A percentile compares a stretch with the other conserved stretches of the same genome.
These are phyloP conservation scores for Aspidiotus destructor DNA, from an alignment of 2,888 invertebrate species.

Conservation along the genomic window DNA sequence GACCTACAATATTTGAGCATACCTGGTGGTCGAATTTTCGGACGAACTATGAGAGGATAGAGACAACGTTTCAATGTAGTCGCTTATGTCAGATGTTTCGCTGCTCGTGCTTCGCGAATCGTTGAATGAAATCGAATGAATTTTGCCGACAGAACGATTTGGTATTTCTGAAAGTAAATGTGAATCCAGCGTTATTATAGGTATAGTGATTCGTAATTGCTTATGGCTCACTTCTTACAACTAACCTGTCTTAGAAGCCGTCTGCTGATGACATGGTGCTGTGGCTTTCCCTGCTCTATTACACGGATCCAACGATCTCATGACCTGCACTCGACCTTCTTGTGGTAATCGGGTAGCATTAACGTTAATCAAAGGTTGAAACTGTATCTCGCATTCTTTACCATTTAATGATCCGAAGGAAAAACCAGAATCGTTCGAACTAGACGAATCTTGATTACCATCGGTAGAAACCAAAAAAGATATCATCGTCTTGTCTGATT, in stretches of 20 bases:
- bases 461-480: neutral
- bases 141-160: too few species aligned
- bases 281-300: too few species aligned
- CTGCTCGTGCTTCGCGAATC: constrained; percentile 70
- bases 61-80: constrained; percentile 74
- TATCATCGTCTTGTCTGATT: neutral
- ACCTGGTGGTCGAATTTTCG: constrained; percentile 43
- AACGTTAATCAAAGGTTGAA: neutral
- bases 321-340: too few species aligned
- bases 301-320: too few species aligned
- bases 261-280: too few species aligned
- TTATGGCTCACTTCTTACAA: too few species aligned
- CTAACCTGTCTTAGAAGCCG: too few species aligned
- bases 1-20: neutral
- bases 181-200: too few species aligned
- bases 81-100: constrained; percentile 79
- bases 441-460: constrained; percentile 68
- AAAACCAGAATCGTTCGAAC: constrained; percentile 73
- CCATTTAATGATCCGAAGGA: constrained; percentile 53
- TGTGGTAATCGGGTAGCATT: too few species aligned
- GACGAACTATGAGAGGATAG: constrained; percentile 70
- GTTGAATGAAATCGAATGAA: constrained; percentile 47
- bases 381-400: neutral
- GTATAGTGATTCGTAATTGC: too few species aligned
- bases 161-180: too few species aligned